Percentiles rank a stretch among this genome's conserved stretches.
Conservation (phyloP, 2,888 invertebrate species). For the Gari tellinella region DNA sequence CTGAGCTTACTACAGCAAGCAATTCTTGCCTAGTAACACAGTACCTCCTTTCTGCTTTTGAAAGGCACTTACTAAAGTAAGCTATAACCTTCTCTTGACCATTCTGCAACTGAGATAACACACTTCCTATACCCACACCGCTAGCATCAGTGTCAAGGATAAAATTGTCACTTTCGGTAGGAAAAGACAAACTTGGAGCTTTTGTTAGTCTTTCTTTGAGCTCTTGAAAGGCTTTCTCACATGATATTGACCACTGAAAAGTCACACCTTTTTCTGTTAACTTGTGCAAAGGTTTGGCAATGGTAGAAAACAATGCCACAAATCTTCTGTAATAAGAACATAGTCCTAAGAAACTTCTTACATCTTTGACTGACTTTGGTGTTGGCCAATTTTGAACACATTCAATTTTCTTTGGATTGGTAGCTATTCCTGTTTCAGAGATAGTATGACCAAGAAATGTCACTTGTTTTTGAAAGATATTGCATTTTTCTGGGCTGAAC, state of each 20-base stretch:
- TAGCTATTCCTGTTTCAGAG: constrained; percentile 4
- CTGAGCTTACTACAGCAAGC: constrained; percentile 29
- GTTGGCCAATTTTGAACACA: constrained; percentile 3
- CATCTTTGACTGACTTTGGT: constrained; percentile 2
- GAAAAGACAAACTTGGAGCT: constrained; percentile 39
- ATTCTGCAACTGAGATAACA: constrained; percentile 36
- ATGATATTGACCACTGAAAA: constrained; percentile 49
- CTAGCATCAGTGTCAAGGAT: constrained; percentile 36
- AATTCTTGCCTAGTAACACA: constrained; percentile 41
- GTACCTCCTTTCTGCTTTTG: constrained; percentile 35
- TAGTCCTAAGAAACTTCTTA: constrained; percentile 8
- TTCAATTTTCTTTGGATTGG: constrained; percentile 3
- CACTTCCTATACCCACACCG: constrained; percentile 12
- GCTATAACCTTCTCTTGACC: constrained; percentile 27
- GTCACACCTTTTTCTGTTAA: not conserved
- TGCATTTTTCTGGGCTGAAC: constrained; percentile 9
- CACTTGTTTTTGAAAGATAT: constrained; percentile 6
- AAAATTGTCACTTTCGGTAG: constrained; percentile 1
- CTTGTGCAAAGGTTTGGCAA: constrained; percentile 61
- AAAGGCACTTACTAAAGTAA: constrained; percentile 35
- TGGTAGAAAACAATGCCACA: constrained; percentile 42
- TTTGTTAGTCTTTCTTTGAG: constrained; percentile 21
- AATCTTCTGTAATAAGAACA: constrained; percentile 42
- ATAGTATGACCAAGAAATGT: constrained; percentile 15
- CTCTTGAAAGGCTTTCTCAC: constrained; percentile 30